phyloP scores from a whole-genome alignment of 2,888 invertebrate species.

The Drosophila sordidapex region DNA sequence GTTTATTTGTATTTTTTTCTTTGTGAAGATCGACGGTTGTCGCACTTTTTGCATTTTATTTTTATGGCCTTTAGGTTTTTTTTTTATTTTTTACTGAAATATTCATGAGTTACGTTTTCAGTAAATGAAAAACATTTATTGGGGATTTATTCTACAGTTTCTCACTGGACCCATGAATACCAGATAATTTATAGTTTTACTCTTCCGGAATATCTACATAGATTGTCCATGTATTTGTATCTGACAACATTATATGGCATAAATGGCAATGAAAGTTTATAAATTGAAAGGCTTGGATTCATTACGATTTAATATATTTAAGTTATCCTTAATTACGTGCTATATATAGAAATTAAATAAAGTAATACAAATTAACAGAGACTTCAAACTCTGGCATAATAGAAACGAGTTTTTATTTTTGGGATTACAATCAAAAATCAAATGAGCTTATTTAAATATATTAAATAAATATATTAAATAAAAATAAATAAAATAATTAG shows the following conservation, averaged over 20 bases:
- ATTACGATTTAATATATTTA: neutral
- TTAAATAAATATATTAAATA: no score
- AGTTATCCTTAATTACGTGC: neutral
- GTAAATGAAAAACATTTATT: constrained; percentile 78
- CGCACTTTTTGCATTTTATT: constrained; percentile 71
- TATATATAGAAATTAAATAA: neutral
- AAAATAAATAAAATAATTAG: neutral
- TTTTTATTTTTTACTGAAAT: constrained; percentile 59
- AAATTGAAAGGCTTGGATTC: neutral
- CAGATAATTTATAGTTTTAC: constrained; percentile 71
- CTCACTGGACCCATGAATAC: constrained; percentile 57
- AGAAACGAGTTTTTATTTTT: neutral
- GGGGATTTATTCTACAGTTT: constrained; percentile 70
- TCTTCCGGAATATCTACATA: constrained; percentile 39
- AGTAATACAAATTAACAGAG: no score
- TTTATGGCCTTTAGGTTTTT: constrained; percentile 38
- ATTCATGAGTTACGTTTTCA: constrained; percentile 77
- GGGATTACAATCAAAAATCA: neutral
- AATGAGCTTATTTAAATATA: neutral
- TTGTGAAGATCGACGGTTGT: constrained; percentile 56
- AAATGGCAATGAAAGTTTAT: constrained; percentile 38
- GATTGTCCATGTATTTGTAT: constrained; percentile 28
- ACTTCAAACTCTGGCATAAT: no score
- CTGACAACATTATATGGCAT: constrained; percentile 40
- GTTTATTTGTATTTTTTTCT: constrained; percentile 65